Evolutionary conservation across 2,797 vertebrate species (phyloP), one percentile per base, ranked within the genome.

Genomic region (Ptychadena robeensis): DNA sequence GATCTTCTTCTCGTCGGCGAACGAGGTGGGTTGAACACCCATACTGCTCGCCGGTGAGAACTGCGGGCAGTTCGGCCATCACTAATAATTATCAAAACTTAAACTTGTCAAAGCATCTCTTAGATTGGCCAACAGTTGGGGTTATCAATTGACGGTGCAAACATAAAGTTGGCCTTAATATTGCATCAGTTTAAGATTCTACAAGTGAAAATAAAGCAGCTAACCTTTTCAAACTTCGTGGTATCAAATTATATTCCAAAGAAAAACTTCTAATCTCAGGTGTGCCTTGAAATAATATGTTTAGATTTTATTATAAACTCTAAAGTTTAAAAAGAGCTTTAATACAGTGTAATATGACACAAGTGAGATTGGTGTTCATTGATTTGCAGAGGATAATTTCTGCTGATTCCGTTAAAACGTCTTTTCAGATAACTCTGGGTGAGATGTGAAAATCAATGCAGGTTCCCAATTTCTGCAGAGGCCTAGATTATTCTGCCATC

Each of bases 401-500:
- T 84, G 77, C 82, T 84, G 69, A 84, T 80, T 75, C 65, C n/a
- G n/a, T 84, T 35, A 84, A 80, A 84, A 75, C 35, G 71, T 75
- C 77, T 79, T 69, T 80, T 80, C 35, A 84, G 71, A 80, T 84
- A 80, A 84, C 73, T 82, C 66, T 69, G 65, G 71, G 53, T 28
- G 71, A 80, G 77, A 80, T 74, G 76, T 63, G 69, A 84, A 84
- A 84, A 84, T 84, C 82, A 80, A 84, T 84, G 71, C 71, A 75
- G 71, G 82, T 73, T 74, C 82, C 77, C 71, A 80, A 74, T 80
- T 80, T 74, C 76, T 80, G 70, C 63, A 25, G 30, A 73, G 77
- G 63, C 64, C 53, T 74, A 80, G 76, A 84, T 84, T 84, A 80
- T 80, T 38, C 82, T 84, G 82, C 82, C 82, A 84, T 64, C 82